Base-by-base conservation (phyloP, 2,888 invertebrate genomes). In the Nomada ruficornis region DNA sequence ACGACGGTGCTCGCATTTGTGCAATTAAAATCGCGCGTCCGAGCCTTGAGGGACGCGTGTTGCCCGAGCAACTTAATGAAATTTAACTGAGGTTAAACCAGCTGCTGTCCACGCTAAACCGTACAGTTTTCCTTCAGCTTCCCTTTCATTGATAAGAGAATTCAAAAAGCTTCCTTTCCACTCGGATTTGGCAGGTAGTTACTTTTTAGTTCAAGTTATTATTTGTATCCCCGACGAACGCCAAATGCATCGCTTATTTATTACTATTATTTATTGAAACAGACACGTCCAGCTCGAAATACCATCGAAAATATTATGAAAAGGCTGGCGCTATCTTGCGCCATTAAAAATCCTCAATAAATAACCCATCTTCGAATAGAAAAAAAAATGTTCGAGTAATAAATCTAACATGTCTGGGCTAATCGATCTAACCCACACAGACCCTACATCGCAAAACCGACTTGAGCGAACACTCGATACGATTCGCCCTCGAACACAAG, bases 11-110 rank as follows among this genome's bases (percentile, higher is more conserved):
- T 70, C 81, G 78, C 71, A 72, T 71, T 80, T 80, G 36, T 76
- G 63, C 80, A 85, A 86, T 85, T 85, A 86, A 86, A 83, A 83
- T 78, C 75, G 75, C 62, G 55, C 15, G 70, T 52, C 54, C 60
- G 47, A 75, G 54, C 82, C 75, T 82, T 80, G 80, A 23, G 54
- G 71, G 75, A 20, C 75, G 73, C 75, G 68, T 62, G 72, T 57
- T 62, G 62, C 55, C 63, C 52, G 80, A 60, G 62, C 18, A 60
- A 54, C 69, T 71, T 83, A 86, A 86, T 86, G 78, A 86, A 86
- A 83, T 85, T 86, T 86, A 86, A 86, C 85, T 68, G 85, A 74
- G 80, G 76, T 83, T 68, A 80, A n/a, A 20, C 79, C 65, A 65
- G 74, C 74, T 44, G 69, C 64, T 67, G 47, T 55, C 54, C 59